Conservation (phyloP, 2,113 vertebrate genomes). For the Mirounga angustirostris region DNA sequence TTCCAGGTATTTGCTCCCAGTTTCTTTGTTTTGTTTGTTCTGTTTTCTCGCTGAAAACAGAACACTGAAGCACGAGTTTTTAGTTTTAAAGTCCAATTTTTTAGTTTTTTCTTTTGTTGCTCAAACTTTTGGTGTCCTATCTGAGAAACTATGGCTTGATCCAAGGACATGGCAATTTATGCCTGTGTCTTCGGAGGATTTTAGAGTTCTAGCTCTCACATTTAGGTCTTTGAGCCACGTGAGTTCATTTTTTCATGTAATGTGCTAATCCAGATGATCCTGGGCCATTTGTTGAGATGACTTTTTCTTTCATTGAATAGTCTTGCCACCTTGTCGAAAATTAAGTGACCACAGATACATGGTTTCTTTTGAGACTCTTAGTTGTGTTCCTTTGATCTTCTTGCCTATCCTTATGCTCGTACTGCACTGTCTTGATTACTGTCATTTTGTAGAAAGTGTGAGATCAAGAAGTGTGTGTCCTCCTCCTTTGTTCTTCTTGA, state of each 20-base stretch:
- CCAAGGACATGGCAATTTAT: not conserved
- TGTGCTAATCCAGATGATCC: not conserved
- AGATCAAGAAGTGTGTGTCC: not conserved
- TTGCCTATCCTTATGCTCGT: not conserved
- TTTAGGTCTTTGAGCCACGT: not conserved
- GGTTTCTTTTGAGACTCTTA: not conserved
- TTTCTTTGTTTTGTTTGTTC: not conserved
- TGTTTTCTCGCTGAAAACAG: not conserved
- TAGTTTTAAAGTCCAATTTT: not conserved
- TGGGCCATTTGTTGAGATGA: not conserved
- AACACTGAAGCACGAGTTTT: not conserved
- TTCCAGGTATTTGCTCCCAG: not conserved
- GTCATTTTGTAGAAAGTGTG: not conserved
- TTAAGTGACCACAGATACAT: not conserved
- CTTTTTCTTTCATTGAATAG: not conserved
- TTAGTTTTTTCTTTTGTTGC: not conserved
- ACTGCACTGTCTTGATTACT: not conserved
- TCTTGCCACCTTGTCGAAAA: not conserved
- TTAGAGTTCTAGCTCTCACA: not conserved
- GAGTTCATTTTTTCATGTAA: not conserved
- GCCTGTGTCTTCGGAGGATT: not conserved
- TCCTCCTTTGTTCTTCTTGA: not conserved
- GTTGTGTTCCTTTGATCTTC: not conserved
- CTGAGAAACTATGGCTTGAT: not conserved
- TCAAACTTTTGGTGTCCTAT: not conserved